Evolutionary conservation across 1,140 invertebrate species (phyloP).

Genomic region (Coboldia fuscipes): DNA sequence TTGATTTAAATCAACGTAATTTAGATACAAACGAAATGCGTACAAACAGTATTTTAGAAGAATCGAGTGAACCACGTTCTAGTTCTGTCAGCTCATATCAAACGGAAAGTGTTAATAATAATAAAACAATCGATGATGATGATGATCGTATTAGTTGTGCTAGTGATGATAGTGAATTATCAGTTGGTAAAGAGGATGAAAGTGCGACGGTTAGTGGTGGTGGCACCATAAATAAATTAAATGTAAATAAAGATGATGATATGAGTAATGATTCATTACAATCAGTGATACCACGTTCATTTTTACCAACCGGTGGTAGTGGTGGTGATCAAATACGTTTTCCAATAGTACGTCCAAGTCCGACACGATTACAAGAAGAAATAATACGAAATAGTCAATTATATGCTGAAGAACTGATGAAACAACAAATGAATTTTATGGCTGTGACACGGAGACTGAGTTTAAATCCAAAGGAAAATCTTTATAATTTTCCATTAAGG

Average conservation of each 20-base stretch:
- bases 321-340: conserved; percentile 3
- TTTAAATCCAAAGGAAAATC: background rate
- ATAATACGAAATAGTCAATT: conserved; percentile 19
- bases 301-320: background rate
- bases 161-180: conserved; percentile 40
- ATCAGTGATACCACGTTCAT: no score
- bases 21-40: background rate
- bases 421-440: conserved; percentile 21
- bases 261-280: conserved; percentile 3
- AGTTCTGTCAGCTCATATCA: background rate
- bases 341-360: conserved; percentile 3
- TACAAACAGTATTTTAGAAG: no score
- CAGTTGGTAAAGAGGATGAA: conserved; percentile 38
- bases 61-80: background rate
- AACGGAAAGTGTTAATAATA: background rate
- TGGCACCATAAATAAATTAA: no score
- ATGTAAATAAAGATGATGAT: no score
- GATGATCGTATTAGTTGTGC: conserved; percentile 23
- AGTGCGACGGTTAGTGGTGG: no score
- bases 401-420: conserved; percentile 21
- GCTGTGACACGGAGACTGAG: conserved; percentile 12
- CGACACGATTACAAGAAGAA: conserved; percentile 17
- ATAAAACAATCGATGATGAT: background rate
- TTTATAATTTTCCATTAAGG: background rate
- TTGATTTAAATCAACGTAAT: background rate